Base-by-base conservation (phyloP, 2,797 vertebrate species). In the Sebastes wilsoni region DNA sequence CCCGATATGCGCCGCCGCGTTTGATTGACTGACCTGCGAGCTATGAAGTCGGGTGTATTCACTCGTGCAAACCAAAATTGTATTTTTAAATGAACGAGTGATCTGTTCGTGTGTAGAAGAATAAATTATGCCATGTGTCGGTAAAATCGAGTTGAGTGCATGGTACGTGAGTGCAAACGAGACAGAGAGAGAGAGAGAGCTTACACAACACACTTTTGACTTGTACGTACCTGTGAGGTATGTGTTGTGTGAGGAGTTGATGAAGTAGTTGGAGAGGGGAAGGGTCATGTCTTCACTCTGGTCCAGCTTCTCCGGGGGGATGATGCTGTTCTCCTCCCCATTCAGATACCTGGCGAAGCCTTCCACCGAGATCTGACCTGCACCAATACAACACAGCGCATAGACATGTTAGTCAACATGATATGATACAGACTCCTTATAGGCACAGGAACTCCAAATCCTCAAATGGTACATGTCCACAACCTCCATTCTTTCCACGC, bases 191-290 rank as follows among this genome's bases (percentile, higher is more conserved):
- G 34, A 36, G 34, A 34, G 34, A 36, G 28, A 59, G 72, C 30
- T 52, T 9, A 36, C 9, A 55, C 8, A 59, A 12, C 20, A 46
- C 1, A 4, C 30, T 58, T 62, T 58, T 22, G 56, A 30, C 7
- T 6, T 1, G 36, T 42, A 11, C 27, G 34, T 88, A 96, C 95
- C 95, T 93, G 95, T 96, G 90, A 96, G 96, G 93, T 96, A 96
- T 90, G 99, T 99, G 94, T 99, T 99, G 93, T 99, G 99, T 6
- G 99, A 99, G 64, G 99, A 99, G 94, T 99, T 99, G 93, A 99
- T 99, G 95, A 99, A 99, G 87, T 99, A 99, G 91, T 99, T 97
- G 82, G 98, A 98, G 66, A 99, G 96, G 12, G 98, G 98, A 82
- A 98, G 94, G 82, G 96, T 97, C 98, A 99, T 99, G 91, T 99